Base-by-base conservation (phyloP, 2,797 vertebrate species). In the Galaxias olidus region DNA sequence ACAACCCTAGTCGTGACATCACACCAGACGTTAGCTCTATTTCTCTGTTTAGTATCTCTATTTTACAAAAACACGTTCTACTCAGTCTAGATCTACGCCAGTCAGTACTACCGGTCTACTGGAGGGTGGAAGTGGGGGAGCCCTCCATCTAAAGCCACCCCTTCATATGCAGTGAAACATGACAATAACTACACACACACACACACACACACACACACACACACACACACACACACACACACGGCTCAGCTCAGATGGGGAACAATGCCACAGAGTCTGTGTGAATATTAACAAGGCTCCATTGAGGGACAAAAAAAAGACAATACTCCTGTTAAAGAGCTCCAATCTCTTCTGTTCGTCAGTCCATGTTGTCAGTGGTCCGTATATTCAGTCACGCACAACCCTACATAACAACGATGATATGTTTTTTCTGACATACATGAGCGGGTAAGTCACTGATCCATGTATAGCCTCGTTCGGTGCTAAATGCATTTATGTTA, bases 141-240 rank as follows among this genome's bases (percentile, higher is more conserved):
- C 41, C 42, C 30, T 56, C 10, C 15, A 45, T 13, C 46, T 44
- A 59, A 59, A 46, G 2, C 8, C n/a, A 10, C 54, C 40, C 15
- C 42, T 44, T 15, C 51, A 20, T 19, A 20, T 0, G 12, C 51
- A 53, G 11, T 53, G 53, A 20, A 14, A 55, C 53, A 54, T 54
- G 51, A 19, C 51, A 53, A 54, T 54, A 54, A n/a, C 19, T 11
- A 47, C 46, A 47, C 46, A 47, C 46, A 47, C 45, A 46, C 45
- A 46, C 45, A 46, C 45, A 9, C 19, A 30, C 4, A 19, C 51
- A 53, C 51, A 11, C 51, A 11, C 15, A 10, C 51, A 8, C 47
- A n/a, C 11, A 8, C 47, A 49, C 47, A 49, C 18, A 20, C 52
- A 30, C 18, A 11, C 19, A 1, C 18, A 54, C 10, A 11, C 14